phyloP scores from a whole-genome alignment of 2,113 vertebrate genomes.

The Lagopus muta region DNA sequence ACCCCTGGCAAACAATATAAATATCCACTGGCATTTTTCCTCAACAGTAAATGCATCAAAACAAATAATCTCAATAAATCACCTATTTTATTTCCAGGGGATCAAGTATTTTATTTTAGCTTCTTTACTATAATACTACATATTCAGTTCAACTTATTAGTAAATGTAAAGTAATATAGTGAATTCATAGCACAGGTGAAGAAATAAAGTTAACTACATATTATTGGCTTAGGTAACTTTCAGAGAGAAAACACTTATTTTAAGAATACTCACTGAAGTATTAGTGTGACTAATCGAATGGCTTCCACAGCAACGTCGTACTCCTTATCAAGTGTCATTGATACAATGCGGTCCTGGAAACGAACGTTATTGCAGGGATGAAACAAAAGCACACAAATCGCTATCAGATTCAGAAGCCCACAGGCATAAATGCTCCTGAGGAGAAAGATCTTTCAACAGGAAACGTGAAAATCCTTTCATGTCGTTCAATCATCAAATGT shows the following conservation, averaged over 20 bases:
- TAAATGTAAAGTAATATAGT: neutral
- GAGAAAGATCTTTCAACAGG: neutral
- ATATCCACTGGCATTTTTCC: neutral
- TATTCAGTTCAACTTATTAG: neutral
- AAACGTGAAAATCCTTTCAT: neutral
- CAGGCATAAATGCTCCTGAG: neutral
- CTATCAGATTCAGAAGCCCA: neutral
- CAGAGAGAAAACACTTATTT: neutral
- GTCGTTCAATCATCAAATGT: neutral
- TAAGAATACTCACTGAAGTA: conserved; percentile 92
- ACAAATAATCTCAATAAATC: neutral
- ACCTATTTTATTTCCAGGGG: neutral
- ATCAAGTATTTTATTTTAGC: neutral
- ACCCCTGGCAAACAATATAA: neutral
- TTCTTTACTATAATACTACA: neutral
- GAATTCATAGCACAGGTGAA: neutral
- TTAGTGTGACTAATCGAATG: conserved; percentile 96
- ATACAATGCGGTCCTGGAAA: conserved; percentile 95
- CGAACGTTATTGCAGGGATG: neutral
- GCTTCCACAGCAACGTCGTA: conserved; percentile 99
- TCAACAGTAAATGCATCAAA: neutral
- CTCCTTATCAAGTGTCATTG: conserved; percentile 99
- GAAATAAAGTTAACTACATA: neutral
- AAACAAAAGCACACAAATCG: neutral
- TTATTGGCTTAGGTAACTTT: neutral